These are phyloP conservation scores for Eulemur rufifrons DNA, from an alignment of 2,113 vertebrate species.

Conservation along the genomic window DNA sequence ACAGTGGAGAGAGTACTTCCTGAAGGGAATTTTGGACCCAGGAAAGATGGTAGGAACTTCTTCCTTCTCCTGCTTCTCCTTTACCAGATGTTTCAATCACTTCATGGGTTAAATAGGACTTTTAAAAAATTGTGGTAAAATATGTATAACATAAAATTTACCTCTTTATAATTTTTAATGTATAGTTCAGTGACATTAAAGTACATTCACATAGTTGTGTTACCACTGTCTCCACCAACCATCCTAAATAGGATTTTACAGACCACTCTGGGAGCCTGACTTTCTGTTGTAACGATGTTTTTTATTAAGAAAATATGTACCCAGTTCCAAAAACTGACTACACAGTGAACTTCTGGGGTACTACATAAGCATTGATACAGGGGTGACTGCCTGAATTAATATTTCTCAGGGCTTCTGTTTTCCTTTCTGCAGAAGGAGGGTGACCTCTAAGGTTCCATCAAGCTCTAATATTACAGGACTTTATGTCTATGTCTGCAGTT, in stretches of 20 bases:
- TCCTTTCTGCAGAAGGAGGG: background rate
- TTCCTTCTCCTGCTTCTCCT: background rate
- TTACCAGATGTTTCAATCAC: background rate
- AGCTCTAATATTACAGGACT: background rate
- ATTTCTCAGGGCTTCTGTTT: slow-evolving; percentile 7
- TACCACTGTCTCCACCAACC: background rate
- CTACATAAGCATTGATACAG: background rate
- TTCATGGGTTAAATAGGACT: background rate
- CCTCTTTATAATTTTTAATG: background rate
- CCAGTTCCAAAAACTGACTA: background rate
- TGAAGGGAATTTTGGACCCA: background rate
- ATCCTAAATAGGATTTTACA: background rate
- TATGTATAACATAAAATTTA: background rate
- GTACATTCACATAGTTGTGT: background rate
- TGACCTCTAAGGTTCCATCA: background rate
- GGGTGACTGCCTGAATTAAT: background rate
- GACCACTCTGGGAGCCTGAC: background rate
- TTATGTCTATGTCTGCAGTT: background rate
- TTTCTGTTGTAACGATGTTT: background rate
- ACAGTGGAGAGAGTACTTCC: background rate
- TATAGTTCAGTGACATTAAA: background rate
- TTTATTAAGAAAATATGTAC: slow-evolving; percentile 35
- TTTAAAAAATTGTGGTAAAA: background rate
- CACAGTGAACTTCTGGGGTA: background rate
- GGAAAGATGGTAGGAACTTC: background rate